Conservation (phyloP, 2,113 vertebrate genomes). For the Tetraodon nigroviridis region DNA sequence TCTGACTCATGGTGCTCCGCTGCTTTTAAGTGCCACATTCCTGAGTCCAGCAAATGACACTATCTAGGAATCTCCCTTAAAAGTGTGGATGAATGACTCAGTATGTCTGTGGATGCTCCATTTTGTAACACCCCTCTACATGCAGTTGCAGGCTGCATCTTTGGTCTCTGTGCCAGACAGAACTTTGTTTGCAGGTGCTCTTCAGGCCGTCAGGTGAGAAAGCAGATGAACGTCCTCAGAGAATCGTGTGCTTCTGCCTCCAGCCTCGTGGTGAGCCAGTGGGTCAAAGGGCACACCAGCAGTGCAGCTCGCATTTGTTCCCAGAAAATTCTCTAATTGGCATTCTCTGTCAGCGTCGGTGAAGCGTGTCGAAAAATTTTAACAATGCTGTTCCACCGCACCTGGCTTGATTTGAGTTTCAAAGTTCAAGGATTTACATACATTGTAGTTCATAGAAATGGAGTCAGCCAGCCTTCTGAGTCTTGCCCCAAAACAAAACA, state of each 20-base stretch:
- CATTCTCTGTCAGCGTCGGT: background rate
- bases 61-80: constrained; percentile 5
- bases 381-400: constrained; percentile 14
- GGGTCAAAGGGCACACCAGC: constrained; percentile 22
- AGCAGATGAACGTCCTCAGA: constrained; percentile 24
- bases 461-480: constrained; percentile 6
- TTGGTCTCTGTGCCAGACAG: too few relatives aligned
- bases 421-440: constrained; percentile 32
- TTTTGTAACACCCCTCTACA: too few relatives aligned
- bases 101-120: constrained; percentile 5
- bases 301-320: constrained; percentile 25
- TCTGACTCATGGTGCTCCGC: constrained; percentile 9
- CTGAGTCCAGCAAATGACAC: constrained; percentile 1
- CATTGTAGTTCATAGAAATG: constrained; percentile 24
- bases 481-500: too few relatives aligned
- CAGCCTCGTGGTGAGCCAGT: constrained; percentile 35
- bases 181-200: constrained; percentile 18
- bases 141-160: too few relatives aligned
- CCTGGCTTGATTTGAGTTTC: constrained; percentile 7
- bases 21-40: constrained; percentile 13
- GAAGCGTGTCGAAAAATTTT: constrained; percentile 17
- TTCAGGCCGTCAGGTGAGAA: constrained; percentile 27
- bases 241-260: constrained; percentile 38
- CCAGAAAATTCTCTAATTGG: constrained; percentile 10
- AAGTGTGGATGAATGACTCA: constrained; percentile 2